A percentile compares a stretch with the other conserved stretches of the same genome.
Conservation (phyloP, 2,797 vertebrate species). For the Aulostomus chinensis region DNA sequence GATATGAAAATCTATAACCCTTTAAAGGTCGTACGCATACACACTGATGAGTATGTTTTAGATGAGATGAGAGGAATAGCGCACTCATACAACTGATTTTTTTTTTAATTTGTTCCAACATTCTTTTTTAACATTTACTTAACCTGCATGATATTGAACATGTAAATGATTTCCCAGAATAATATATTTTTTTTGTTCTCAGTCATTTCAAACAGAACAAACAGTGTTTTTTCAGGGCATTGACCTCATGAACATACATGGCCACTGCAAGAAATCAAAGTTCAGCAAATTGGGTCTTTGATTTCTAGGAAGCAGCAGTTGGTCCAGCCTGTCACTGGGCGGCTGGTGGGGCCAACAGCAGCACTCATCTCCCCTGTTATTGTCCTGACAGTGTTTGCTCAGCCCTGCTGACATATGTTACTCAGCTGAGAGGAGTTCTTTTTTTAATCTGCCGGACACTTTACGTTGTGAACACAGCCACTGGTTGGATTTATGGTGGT, state of each 20-base stretch:
- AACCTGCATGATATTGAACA: slow-evolving; percentile 20
- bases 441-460: slow-evolving; percentile 67
- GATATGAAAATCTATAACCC: too few relatives aligned
- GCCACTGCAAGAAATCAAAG: slow-evolving; percentile 53
- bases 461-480: slow-evolving; percentile 70
- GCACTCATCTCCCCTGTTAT: slow-evolving; percentile 67
- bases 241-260: slow-evolving; percentile 47
- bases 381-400: slow-evolving; percentile 68
- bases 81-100: too few relatives aligned
- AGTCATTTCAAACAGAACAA: slow-evolving; percentile 36
- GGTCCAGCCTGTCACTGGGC: slow-evolving; percentile 37
- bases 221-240: slow-evolving; percentile 28
- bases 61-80: too few relatives aligned
- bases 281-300: slow-evolving; percentile 60
- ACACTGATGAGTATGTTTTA: too few relatives aligned
- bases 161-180: slow-evolving; percentile 37
- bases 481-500: slow-evolving; percentile 79
- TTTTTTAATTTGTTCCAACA: too few relatives aligned
- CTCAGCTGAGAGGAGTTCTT: slow-evolving; percentile 57
- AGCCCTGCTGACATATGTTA: slow-evolving; percentile 74
- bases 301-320: slow-evolving; percentile 70
- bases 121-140: too few relatives aligned
- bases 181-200: slow-evolving; percentile 13
- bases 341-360: slow-evolving; percentile 52
- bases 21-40: too few relatives aligned